A percentile compares a stretch with the other conserved stretches of the same genome.
These are phyloP conservation scores for Clanis bilineata DNA, from an alignment of 2,888 invertebrate genomes.

Conservation along the genomic window DNA sequence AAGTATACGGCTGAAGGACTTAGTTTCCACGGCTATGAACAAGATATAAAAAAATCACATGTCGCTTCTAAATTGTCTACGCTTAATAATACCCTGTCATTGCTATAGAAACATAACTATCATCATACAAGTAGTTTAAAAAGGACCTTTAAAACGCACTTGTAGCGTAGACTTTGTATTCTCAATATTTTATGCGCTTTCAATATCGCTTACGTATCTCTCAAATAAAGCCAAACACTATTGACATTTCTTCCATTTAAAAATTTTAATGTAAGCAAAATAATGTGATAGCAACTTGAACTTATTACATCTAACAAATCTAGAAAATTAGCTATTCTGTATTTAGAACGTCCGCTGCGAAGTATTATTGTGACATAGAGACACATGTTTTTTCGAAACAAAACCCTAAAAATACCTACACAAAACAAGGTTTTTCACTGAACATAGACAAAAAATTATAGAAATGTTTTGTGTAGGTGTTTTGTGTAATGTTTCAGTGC, in stretches of 20 bases:
- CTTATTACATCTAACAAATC: constrained; percentile 14
- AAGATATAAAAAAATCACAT: no score
- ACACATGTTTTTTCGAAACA: neutral
- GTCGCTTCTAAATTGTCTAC: neutral
- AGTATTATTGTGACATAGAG: neutral
- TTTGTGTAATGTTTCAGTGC: no score
- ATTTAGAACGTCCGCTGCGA: constrained; percentile 21
- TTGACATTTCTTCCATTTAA: constrained; percentile 11
- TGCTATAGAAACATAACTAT: neutral
- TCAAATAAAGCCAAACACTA: neutral
- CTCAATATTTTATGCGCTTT: neutral
- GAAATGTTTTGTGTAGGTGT: no score
- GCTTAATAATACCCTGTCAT: neutral
- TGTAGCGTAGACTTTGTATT: constrained; percentile 8
- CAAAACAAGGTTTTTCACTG: no score
- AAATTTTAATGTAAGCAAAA: constrained; percentile 3
- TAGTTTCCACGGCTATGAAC: no score
- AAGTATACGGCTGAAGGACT: no score
- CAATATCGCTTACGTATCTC: neutral
- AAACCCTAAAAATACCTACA: neutral
- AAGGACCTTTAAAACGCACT: neutral
- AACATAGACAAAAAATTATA: no score
- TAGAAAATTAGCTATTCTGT: constrained; percentile 7
- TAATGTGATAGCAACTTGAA: constrained; percentile 20
- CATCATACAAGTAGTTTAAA: neutral